Evolutionary conservation across 64 coral and sea anemone genomes (phyloP), one percentile per base, ranked within the genome.

Genomic region (Astreopora myriophthalma): DNA sequence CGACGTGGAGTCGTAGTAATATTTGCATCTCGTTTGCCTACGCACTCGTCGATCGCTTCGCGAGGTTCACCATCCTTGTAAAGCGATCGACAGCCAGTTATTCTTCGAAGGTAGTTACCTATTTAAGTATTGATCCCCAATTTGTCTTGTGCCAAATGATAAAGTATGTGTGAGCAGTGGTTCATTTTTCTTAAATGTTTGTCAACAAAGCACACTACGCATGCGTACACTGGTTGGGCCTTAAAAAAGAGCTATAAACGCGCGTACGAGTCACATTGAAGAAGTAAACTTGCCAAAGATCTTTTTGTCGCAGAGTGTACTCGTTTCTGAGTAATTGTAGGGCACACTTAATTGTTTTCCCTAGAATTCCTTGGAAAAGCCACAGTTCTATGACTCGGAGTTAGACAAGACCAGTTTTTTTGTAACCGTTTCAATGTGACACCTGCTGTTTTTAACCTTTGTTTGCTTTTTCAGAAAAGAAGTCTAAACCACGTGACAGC

Each of bases 401-500:
- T 25, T 26, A 0, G 12, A 8, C 19, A 31, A 36, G 71, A 76
- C 72, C 20, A 32, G 61, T 75, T 48, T 16, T n/a, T 79, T 30
- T 34, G 14, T 34, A 10, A 33, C 14, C 31, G 36, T 65, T 67
- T 64, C 24, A 49, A 44, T 89, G 11, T 12, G 17, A 38, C 79
- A 83, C 76, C 76, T 65, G 22, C 38, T 29, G 0, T 29, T 29
- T 31, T 7, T 38, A 13, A 4, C 71, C 29, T 71, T 6, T 16
- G 5, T 73, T 87, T 38, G 1, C 31, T 16, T 28, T 66, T 87
- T 74, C 65, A 70, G 85, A 72, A 39, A 71, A 87, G 11, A 87
- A 71, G 5, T 23, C 85, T 2, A 64, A 84, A 71, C 57, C 87
- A 77, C 86, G 40, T 58, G 85, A 89, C 85, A 81, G 30, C n/a